Base-by-base conservation (phyloP, 2,797 vertebrate genomes). In the Paratrypauchen microcephalus region DNA sequence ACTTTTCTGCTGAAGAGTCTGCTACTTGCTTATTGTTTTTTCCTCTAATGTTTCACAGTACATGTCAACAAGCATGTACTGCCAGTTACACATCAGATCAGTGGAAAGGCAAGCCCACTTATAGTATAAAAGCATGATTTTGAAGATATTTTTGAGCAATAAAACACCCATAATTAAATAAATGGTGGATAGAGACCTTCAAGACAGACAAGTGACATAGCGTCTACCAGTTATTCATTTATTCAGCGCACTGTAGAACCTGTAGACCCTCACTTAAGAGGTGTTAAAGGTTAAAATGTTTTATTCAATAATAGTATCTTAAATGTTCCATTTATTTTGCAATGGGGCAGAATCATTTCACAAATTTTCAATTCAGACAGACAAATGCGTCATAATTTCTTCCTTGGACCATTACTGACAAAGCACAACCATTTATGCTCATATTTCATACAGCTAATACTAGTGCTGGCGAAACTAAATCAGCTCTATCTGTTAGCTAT, bases 331-430 rank as follows among this genome's bases (percentile, higher is more conserved):
- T 15, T 45, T 45, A 45, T 15, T 15, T 45, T 45, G 41, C 41
- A 45, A 4, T 4, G 41, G 41, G 13, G 1, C 41, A 15, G 39
- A 41, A 41, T 12, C 39, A 12, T 41, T 32, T 41, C 9, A 41
- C 39, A 41, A 12, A 39, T 39, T 41, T 4, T 41, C 2, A 11
- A 41, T 77, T 61, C 67, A 58, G 58, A 32, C 64, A 41, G 67
- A 74, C 13, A 36, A 36, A 36, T 36, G 32, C 8, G 72, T 21
- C 39, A 64, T 16, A 19, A 60, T 9, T 19, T 18, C 58, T 60
- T 60, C 30, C 21, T 23, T 55, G n/a, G n/a, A 9, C n/a, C 12
- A 55, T 15, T 13, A 56, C 21, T 56, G 23, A 61, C 12, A 21
- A 41, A 61, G 39, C 32, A 6, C 32, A 21, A 21, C 8, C 54